These are phyloP conservation scores for Callithrix jacchus DNA, from an alignment of 2,113 vertebrate genomes.

Conservation along the genomic window DNA sequence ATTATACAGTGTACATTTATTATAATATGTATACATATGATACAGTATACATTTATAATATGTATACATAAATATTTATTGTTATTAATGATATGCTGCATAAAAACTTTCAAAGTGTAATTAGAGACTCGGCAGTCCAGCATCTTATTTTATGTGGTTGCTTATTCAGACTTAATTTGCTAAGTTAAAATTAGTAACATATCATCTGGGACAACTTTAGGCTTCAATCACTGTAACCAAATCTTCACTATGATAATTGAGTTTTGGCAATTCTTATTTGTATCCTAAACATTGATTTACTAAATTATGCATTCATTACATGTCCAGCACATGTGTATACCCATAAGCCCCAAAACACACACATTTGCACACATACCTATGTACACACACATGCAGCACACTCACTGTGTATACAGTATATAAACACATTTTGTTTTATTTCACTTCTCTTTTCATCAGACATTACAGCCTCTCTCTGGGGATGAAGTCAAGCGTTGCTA, in stretches of 20 bases:
- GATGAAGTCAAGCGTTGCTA: conserved; percentile 51
- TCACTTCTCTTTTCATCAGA: conserved; percentile 60
- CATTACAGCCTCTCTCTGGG: conserved; percentile 56
- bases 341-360: background rate
- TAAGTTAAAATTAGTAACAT: background rate
- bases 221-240: background rate
- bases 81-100: background rate
- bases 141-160: background rate
- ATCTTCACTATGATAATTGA: background rate
- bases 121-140: background rate
- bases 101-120: background rate
- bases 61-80: background rate
- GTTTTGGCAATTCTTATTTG: background rate
- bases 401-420: background rate
- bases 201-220: background rate
- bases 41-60: background rate
- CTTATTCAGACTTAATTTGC: background rate
- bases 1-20: too few species aligned
- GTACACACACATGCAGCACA: background rate
- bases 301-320: background rate
- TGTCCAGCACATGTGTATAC: background rate
- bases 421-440: conserved; percentile 71
- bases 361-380: background rate
- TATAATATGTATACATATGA: background rate
- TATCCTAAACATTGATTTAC: background rate